phyloP scores from a whole-genome alignment of 2,888 invertebrate species.

The Himalopsyche kuldschensis region DNA sequence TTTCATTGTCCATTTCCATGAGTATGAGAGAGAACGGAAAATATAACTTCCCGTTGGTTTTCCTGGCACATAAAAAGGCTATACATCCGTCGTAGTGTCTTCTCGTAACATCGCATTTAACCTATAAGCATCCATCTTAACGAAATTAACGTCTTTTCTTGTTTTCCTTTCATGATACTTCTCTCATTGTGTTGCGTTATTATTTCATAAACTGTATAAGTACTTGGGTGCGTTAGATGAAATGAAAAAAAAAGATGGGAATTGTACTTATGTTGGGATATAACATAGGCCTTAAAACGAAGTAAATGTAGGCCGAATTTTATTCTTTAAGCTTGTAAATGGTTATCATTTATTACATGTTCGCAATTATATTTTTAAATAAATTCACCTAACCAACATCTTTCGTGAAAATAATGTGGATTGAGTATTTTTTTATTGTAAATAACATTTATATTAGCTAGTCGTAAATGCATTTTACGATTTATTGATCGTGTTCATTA shows the following conservation, averaged over 20 bases:
- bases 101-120: not conserved
- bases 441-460: no score
- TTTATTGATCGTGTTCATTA: no score
- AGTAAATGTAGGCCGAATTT: no score
- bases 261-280: not conserved
- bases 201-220: not conserved
- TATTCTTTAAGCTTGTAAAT: no score
- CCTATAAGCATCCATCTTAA: slow-evolving; percentile 8
- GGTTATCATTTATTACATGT: no score
- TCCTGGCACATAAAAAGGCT: not conserved
- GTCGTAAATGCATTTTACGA: no score
- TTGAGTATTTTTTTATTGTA: no score
- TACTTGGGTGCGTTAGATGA: not conserved
- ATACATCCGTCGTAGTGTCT: not conserved
- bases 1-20: not conserved
- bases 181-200: not conserved
- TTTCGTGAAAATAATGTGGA: no score
- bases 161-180: slow-evolving; percentile 8
- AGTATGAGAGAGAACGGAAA: not conserved
- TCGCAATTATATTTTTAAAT: no score
- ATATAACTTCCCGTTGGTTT: not conserved
- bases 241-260: not conserved
- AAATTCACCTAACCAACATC: no score
- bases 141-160: slow-evolving; percentile 16
- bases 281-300: no score